phyloP scores from a whole-genome alignment of 2,113 vertebrate species.

The Lophochroa leadbeateri region DNA sequence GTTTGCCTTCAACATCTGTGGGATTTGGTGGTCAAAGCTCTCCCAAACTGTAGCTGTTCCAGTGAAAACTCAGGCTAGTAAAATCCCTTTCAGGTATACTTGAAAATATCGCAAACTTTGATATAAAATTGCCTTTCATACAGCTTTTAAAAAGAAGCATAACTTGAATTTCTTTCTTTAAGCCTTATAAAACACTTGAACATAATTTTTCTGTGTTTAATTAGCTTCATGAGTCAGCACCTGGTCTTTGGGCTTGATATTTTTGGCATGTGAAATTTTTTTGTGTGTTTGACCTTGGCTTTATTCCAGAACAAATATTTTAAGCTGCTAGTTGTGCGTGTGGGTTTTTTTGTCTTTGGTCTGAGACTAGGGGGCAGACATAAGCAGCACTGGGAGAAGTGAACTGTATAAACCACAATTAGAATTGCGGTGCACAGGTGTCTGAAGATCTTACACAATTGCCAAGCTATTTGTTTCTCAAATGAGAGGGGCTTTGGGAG shows the following conservation, averaged over 20 bases:
- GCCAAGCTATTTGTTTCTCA: conserved; percentile 65
- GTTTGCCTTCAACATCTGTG: background rate
- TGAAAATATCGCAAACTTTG: background rate
- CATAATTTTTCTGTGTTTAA: conserved; percentile 7
- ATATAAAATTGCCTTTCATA: background rate
- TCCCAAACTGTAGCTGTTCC: background rate
- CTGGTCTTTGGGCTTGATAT: conserved; percentile 1
- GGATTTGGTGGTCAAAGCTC: background rate
- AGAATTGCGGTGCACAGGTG: conserved; percentile 60
- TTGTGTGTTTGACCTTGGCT: conserved; percentile 35
- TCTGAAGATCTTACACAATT: conserved; percentile 51
- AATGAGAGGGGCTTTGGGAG: conserved; percentile 50
- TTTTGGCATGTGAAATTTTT: background rate
- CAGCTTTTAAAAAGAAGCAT: background rate
- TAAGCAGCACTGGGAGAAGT: conserved; percentile 41
- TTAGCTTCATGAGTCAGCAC: conserved; percentile 31
- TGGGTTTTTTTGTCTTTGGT: conserved; percentile 3
- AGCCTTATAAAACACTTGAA: background rate
- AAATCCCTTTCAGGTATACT: background rate
- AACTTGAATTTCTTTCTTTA: background rate
- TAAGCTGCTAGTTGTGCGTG: conserved; percentile 19
- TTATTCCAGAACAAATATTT: conserved; percentile 59
- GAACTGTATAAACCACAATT: conserved; percentile 66
- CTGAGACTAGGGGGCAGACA: conserved; percentile 44
- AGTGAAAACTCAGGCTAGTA: background rate